Conservation (phyloP, 2,113 vertebrate genomes). For the Solenodon paradoxus region DNA sequence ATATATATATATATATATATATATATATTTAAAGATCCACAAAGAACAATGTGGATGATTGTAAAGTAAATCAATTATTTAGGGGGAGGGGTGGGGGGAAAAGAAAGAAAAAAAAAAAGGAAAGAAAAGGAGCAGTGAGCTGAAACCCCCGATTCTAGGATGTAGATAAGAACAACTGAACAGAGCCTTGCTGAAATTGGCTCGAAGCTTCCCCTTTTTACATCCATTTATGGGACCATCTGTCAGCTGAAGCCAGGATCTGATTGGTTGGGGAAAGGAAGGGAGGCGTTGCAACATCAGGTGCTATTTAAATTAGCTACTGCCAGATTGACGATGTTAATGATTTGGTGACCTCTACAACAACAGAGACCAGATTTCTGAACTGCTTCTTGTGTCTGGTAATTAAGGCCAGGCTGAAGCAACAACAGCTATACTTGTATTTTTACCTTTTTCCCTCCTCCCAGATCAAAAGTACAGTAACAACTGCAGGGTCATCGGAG, state of each 20-base stretch:
- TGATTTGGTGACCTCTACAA: slow-evolving; percentile 89
- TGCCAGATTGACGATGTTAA: slow-evolving; percentile 90
- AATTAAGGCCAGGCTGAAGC: slow-evolving; percentile 87
- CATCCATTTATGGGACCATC: slow-evolving; percentile 89
- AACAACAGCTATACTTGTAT: slow-evolving; percentile 82
- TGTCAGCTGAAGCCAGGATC: slow-evolving; percentile 86
- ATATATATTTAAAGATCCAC: slow-evolving; percentile 78
- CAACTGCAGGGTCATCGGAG: slow-evolving; percentile 73
- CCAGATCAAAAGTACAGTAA: slow-evolving; percentile 68
- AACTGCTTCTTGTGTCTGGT: slow-evolving; percentile 89
- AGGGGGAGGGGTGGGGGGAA: slow-evolving; percentile 14
- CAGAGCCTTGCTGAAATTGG: slow-evolving; percentile 86
- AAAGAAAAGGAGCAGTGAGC: slow-evolving; percentile 76
- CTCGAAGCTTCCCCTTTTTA: slow-evolving; percentile 84
- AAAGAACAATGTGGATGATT: slow-evolving; percentile 81
- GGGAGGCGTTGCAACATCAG: slow-evolving; percentile 88
- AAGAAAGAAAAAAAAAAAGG: slow-evolving; percentile 54
- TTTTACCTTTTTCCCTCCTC: slow-evolving; percentile 73
- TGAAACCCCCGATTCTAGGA: slow-evolving; percentile 83
- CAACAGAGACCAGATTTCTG: slow-evolving; percentile 88
- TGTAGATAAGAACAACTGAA: slow-evolving; percentile 84
- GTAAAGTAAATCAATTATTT: slow-evolving; percentile 78
- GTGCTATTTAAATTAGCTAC: slow-evolving; percentile 91
- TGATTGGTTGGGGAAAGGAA: slow-evolving; percentile 89
- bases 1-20: slow-evolving; percentile 77